Conservation (phyloP, 2,888 invertebrate genomes). For the Megaustenia siamemsis region DNA sequence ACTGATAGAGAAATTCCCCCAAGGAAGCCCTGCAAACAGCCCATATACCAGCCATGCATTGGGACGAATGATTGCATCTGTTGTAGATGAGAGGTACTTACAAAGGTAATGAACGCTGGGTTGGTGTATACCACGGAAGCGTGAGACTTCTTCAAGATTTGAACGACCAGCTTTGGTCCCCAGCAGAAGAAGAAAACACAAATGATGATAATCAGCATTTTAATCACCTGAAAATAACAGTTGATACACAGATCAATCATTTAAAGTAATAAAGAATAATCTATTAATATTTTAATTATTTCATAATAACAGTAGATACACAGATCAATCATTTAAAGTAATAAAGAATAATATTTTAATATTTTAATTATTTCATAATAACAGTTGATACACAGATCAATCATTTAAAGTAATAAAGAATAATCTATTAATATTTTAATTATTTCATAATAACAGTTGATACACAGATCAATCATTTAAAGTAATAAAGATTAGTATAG, state of each 20-base stretch:
- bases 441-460: slow-evolving; percentile 78
- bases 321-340: neutral
- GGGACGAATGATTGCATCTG: too few relatives aligned
- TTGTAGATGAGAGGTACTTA: slow-evolving; percentile 39
- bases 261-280: neutral
- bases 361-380: slow-evolving; percentile 82
- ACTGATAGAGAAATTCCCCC: too few relatives aligned
- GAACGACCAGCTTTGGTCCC: slow-evolving; percentile 81
- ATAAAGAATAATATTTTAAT: slow-evolving; percentile 78
- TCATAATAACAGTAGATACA: slow-evolving; percentile 65
- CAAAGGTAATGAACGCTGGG: slow-evolving; percentile 45
- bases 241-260: neutral
- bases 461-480: neutral
- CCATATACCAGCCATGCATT: too few relatives aligned
- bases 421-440: slow-evolving; percentile 82
- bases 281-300: slow-evolving; percentile 83
- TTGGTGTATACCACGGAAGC: slow-evolving; percentile 48
- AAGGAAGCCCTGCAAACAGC: too few relatives aligned
- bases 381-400: neutral
- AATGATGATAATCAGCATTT: slow-evolving; percentile 82
- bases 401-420: neutral
- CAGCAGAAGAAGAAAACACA: slow-evolving; percentile 81
- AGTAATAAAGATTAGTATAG: neutral
- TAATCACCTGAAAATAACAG: slow-evolving; percentile 81
- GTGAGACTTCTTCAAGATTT: slow-evolving; percentile 62